These are phyloP conservation scores for Bradypus variegatus DNA, from an alignment of 2,797 vertebrate species.

Conservation along the genomic window DNA sequence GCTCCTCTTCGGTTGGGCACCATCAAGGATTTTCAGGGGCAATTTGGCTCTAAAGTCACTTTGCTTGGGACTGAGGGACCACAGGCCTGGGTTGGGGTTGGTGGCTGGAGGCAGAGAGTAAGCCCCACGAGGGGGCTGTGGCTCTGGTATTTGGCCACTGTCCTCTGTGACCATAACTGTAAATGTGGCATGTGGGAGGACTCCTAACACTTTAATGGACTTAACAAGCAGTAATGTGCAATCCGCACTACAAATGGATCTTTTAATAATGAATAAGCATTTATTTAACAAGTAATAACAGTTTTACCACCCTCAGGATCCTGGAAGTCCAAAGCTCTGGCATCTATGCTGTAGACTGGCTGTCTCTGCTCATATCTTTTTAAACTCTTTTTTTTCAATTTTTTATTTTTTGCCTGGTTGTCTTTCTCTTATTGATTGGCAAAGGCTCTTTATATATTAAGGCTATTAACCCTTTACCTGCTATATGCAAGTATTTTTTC, in stretches of 20 bases:
- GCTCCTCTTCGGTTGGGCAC: background rate
- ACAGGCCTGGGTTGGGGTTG: background rate
- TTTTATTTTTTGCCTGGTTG: background rate
- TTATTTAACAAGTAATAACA: conserved; percentile 53
- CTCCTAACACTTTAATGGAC: conserved; percentile 24
- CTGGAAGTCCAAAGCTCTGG: background rate
- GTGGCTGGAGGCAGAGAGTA: background rate
- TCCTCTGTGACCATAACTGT: conserved; percentile 6
- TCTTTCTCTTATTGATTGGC: conserved; percentile 38
- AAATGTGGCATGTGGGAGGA: conserved; percentile 47
- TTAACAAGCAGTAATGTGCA: conserved; percentile 49
- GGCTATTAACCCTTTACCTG: conserved; percentile 23
- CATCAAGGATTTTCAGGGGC: background rate
- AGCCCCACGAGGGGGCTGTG: background rate
- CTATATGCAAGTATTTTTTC: background rate
- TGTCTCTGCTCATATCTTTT: background rate
- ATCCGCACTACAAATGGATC: conserved; percentile 28
- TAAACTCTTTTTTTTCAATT: background rate
- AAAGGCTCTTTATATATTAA: conserved; percentile 57
- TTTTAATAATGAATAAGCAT: conserved; percentile 64
- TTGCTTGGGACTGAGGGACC: background rate
- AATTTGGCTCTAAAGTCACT: background rate
- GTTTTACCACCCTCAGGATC: conserved; percentile 44
- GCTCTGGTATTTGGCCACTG: conserved; percentile 12
- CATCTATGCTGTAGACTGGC: background rate